Evolutionary conservation across 2,113 vertebrate species (phyloP).

Genomic region (Actenoides hombroni): DNA sequence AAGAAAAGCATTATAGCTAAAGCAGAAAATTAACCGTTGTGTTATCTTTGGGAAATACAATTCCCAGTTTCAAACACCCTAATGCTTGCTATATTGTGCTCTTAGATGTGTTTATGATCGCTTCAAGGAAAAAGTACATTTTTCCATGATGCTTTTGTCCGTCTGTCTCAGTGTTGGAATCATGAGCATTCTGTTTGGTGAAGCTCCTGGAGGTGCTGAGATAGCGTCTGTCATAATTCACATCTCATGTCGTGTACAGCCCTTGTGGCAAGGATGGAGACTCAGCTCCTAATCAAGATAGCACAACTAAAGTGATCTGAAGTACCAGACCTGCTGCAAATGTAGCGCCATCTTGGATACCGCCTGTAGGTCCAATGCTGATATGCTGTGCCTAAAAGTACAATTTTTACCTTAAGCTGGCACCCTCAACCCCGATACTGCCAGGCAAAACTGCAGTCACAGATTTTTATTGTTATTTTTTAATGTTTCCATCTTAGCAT

Average conservation of each 20-base stretch:
- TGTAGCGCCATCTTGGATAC: neutral
- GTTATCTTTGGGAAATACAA: neutral
- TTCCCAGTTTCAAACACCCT: neutral
- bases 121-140: neutral
- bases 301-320: neutral
- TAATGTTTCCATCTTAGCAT: neutral
- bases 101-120: neutral
- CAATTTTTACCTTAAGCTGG: neutral
- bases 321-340: neutral
- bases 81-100: neutral
- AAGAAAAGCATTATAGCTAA: neutral
- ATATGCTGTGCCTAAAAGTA: neutral
- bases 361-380: neutral
- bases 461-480: neutral
- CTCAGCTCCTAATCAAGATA: neutral
- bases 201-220: neutral
- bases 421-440: neutral
- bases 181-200: neutral
- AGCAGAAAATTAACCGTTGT: neutral
- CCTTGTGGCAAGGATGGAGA: neutral
- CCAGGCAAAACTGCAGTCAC: neutral
- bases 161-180: neutral
- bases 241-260: fast-evolving
- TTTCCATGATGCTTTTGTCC: neutral
- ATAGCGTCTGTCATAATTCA: neutral